Conservation (phyloP, 2,113 vertebrate species). For the Myrmecobius fasciatus region DNA sequence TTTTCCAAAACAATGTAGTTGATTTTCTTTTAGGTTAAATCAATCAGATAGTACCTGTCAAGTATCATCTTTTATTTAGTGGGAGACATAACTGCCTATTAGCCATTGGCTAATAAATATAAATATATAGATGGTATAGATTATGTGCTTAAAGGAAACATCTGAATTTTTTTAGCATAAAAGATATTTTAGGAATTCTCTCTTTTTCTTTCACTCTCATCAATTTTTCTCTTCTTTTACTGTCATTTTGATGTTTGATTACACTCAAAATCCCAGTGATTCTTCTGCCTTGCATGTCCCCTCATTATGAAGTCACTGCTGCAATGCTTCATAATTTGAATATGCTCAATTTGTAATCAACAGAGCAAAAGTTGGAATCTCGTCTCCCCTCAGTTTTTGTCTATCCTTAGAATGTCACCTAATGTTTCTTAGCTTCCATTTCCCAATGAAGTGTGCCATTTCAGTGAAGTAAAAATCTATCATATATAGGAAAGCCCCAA, state of each 20-base stretch:
- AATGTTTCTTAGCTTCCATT: too few species aligned
- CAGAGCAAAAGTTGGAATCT: background rate
- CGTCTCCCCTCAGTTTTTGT: background rate
- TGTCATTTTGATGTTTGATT: background rate
- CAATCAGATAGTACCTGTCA: background rate
- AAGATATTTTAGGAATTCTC: background rate
- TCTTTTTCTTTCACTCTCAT: background rate
- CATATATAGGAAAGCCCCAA: too few species aligned
- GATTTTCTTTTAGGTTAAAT: background rate
- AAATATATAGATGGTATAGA: background rate
- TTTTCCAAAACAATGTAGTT: background rate
- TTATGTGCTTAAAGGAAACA: background rate
- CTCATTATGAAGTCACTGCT: background rate
- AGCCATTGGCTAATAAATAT: background rate
- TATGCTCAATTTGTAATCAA: background rate
- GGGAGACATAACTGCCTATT: background rate
- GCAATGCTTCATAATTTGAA: background rate
- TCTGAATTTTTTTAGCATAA: background rate
- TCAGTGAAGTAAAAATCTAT: too few species aligned
- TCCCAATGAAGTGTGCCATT: too few species aligned
- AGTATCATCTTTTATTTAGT: background rate
- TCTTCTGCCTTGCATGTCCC: background rate
- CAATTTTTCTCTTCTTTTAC: background rate
- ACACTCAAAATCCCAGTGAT: background rate
- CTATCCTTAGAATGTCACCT: background rate